Conservation (phyloP, 2,888 invertebrate species). For the Miltochrista miniata region DNA sequence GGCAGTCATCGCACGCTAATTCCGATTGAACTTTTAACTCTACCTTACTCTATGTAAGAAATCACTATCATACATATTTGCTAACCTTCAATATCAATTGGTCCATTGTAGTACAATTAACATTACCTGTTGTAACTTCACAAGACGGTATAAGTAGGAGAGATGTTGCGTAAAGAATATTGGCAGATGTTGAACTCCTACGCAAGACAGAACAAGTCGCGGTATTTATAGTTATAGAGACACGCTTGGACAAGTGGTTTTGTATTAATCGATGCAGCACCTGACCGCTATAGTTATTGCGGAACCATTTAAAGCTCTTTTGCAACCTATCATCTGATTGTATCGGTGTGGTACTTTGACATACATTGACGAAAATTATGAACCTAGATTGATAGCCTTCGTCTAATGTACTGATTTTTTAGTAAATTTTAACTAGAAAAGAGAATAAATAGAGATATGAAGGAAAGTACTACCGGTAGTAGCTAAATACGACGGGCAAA, state of each 20-base stretch:
- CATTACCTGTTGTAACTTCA: conserved; percentile 50
- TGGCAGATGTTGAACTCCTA: conserved; percentile 29
- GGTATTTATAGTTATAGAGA: conserved; percentile 38
- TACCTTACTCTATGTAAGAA: conserved; percentile 10
- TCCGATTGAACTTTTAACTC: too few species aligned
- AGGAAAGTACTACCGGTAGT: too few species aligned
- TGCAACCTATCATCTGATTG: neutral
- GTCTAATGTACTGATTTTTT: too few species aligned
- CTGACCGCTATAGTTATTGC: conserved; percentile 37
- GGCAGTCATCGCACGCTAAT: too few species aligned
- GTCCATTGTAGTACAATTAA: conserved; percentile 65
- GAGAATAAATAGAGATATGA: too few species aligned
- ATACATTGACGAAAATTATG: neutral
- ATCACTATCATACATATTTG: conserved; percentile 32
- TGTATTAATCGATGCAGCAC: conserved; percentile 37
- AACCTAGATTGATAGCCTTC: too few species aligned
- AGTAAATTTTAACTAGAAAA: too few species aligned
- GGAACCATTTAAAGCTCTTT: conserved; percentile 23
- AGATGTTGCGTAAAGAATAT: conserved; percentile 47
- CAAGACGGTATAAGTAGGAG: conserved; percentile 46
- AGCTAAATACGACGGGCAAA: too few species aligned
- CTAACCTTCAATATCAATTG: conserved; percentile 70
- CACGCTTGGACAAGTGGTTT: conserved; percentile 40
- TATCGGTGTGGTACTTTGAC: neutral
- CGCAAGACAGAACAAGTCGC: conserved; percentile 37